A percentile compares a stretch with the other conserved stretches of the same genome.
Evolutionary conservation across 2,888 invertebrate genomes (phyloP).

Genomic region (Subacronicta megacephala): DNA sequence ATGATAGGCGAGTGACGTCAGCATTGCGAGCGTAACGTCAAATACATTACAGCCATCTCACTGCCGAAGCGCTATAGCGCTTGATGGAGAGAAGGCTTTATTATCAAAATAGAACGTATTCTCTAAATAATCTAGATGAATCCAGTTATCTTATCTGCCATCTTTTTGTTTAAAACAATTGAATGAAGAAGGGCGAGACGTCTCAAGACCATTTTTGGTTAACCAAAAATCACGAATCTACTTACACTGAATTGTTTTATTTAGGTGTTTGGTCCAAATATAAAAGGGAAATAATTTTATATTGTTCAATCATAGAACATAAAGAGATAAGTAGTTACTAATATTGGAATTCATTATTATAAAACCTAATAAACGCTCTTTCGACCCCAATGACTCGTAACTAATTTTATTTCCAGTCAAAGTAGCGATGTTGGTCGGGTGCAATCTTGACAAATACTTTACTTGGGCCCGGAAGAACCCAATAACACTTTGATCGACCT

Average conservation of each 20-base stretch:
- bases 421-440: too few relatives aligned
- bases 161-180: constrained; percentile 36
- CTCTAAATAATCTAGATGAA: constrained; percentile 22
- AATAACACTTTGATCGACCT: too few relatives aligned
- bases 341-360: too few relatives aligned
- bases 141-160: constrained; percentile 21
- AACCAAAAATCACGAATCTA: constrained; percentile 37
- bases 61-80: background rate
- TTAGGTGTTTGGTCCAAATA: constrained; percentile 28
- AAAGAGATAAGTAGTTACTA: too few relatives aligned
- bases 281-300: background rate
- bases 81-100: background rate
- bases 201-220: constrained; percentile 30
- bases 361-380: too few relatives aligned
- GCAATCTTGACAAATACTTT: too few relatives aligned
- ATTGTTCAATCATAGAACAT: too few relatives aligned
- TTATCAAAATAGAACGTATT: constrained; percentile 13
- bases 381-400: too few relatives aligned
- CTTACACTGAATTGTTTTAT: constrained; percentile 33
- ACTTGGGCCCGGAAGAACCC: too few relatives aligned
- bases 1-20: too few relatives aligned
- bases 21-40: background rate
- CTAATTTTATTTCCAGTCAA: too few relatives aligned
- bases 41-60: background rate
- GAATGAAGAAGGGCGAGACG: constrained; percentile 12